Percentiles rank a stretch among this genome's conserved stretches.
Conservation (phyloP, 1,140 invertebrate species). For the Drosophila sp. region DNA sequence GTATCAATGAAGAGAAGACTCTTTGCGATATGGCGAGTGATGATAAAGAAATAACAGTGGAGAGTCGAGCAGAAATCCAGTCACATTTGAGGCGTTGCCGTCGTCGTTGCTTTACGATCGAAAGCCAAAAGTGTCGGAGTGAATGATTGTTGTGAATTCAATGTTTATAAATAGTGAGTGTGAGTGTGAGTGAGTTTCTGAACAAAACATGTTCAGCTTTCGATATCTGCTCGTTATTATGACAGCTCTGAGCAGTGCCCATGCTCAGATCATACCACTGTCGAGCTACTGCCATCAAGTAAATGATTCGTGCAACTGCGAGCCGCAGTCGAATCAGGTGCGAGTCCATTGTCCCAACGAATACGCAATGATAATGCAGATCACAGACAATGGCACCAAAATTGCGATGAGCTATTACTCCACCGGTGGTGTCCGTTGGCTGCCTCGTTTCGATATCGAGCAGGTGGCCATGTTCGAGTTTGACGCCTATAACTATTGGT, state of each 20-base stretch:
- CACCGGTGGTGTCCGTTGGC: conserved; percentile 21
- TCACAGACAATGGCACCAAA: conserved; percentile 53
- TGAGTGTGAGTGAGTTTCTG: conserved; percentile 20
- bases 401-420: conserved; percentile 68
- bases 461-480: conserved; percentile 62
- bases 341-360: conserved; percentile 57
- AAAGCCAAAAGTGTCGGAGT: background rate
- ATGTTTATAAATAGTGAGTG: conserved; percentile 19
- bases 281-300: conserved; percentile 54
- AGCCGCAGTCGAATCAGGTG: conserved; percentile 65
- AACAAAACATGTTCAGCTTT: conserved; percentile 44
- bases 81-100: conserved; percentile 50
- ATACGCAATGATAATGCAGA: conserved; percentile 68
- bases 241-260: conserved; percentile 1
- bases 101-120: conserved; percentile 1
- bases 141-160: conserved; percentile 33
- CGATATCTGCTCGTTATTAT: conserved; percentile 36
- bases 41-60: conserved; percentile 28
- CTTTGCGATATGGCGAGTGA: conserved; percentile 19
- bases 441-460: conserved; percentile 57
- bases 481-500: conserved; percentile 67
- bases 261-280: conserved; percentile 61
- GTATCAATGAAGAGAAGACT: conserved; percentile 28
- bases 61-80: conserved; percentile 38
- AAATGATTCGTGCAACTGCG: conserved; percentile 48